Evolutionary conservation across 2,888 invertebrate species (phyloP).

Genomic region (Acronicta leporina): DNA sequence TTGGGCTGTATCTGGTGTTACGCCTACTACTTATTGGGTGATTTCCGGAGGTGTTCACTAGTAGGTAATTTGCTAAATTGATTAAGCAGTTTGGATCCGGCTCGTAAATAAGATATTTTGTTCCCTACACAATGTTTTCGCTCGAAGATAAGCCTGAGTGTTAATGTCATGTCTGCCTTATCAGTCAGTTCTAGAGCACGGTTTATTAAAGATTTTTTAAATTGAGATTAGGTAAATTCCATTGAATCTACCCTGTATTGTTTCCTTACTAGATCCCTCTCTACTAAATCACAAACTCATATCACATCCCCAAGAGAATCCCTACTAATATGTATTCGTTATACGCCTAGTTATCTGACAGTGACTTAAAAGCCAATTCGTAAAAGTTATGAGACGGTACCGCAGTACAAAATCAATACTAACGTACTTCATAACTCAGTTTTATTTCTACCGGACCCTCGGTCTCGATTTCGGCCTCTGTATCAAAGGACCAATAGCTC

Average conservation of each 20-base stretch:
- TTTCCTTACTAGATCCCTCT: too few species aligned
- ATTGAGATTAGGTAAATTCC: too few species aligned
- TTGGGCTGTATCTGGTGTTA: slow-evolving; percentile 44
- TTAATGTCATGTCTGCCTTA: too few species aligned
- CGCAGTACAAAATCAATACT: slow-evolving; percentile 65
- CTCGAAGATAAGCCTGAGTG: too few species aligned
- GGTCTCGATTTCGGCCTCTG: background rate
- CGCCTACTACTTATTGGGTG: slow-evolving; percentile 35
- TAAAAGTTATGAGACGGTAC: background rate
- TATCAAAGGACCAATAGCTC: slow-evolving; percentile 24
- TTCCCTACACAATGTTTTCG: too few species aligned
- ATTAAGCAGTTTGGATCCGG: slow-evolving; percentile 11
- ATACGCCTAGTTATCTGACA: too few species aligned
- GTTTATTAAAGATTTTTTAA: too few species aligned
- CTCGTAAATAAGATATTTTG: background rate
- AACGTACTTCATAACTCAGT: slow-evolving; percentile 72
- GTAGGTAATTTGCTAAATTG: slow-evolving; percentile 24
- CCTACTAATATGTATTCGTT: too few species aligned
- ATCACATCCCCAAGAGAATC: background rate
- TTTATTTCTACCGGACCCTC: slow-evolving; percentile 54
- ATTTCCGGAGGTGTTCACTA: slow-evolving; percentile 16
- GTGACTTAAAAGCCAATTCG: background rate
- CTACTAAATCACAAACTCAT: too few species aligned
- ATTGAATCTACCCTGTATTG: too few species aligned
- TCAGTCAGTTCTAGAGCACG: too few species aligned